These are phyloP conservation scores for Stegophylla sp. DNA, from an alignment of 2,888 invertebrate species.

Conservation along the genomic window DNA sequence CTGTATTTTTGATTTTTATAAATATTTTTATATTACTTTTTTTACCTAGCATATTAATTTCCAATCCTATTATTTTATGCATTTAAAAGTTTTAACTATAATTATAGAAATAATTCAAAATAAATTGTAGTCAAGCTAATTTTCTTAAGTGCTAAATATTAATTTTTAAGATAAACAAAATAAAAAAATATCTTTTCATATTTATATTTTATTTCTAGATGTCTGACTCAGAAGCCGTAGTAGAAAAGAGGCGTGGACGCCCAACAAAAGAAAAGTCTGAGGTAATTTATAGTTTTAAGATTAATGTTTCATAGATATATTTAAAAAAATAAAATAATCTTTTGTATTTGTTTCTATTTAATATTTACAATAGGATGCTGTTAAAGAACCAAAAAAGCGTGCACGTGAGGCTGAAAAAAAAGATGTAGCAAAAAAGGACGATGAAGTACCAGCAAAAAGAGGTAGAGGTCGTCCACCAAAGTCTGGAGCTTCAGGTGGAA, in stretches of 20 bases:
- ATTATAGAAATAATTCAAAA: no score
- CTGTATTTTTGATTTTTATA: no score
- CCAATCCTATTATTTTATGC: no score
- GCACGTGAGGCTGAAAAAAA: slow-evolving; percentile 61
- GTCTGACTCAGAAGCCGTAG: slow-evolving; percentile 54
- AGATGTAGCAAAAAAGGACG: slow-evolving; percentile 61
- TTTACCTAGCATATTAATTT: no score
- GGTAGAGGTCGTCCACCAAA: slow-evolving; percentile 67
- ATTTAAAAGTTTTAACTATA: no score
- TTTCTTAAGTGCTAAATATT: no score
- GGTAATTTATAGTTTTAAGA: slow-evolving; percentile 5
- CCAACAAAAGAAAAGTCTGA: slow-evolving; percentile 51
- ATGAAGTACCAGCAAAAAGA: slow-evolving; percentile 66
- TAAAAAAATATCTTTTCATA: neutral
- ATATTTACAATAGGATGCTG: slow-evolving; percentile 21
- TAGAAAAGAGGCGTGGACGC: slow-evolving; percentile 54
- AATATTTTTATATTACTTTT: no score
- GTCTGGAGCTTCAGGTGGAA: slow-evolving; percentile 69
- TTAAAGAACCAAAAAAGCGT: slow-evolving; percentile 50
- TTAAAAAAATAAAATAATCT: no score
- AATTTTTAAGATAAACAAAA: no score
- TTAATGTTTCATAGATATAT: no score
- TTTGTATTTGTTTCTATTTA: neutral
- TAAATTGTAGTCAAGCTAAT: no score
- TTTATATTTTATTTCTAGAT: slow-evolving; percentile 26